Evolutionary conservation across 1,140 invertebrate species (phyloP).

Genomic region (Sminthurinus signatus): DNA sequence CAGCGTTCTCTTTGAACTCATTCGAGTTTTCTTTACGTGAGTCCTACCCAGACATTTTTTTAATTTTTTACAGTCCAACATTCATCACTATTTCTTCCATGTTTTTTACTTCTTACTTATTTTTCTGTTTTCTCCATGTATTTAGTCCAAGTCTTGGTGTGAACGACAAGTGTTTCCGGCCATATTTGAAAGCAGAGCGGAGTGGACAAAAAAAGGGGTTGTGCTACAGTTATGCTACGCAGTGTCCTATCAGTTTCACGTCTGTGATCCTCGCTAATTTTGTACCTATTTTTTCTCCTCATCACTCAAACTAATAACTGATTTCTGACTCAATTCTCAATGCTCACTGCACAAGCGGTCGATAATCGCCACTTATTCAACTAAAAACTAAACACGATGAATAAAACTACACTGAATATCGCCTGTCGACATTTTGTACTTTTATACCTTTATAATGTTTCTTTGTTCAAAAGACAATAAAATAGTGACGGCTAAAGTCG

Average conservation of each 20-base stretch:
- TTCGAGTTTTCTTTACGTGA: constrained; percentile 28
- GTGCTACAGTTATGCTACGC: not conserved
- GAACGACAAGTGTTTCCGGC: not conserved
- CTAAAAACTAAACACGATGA: too few relatives aligned
- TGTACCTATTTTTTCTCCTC: too few relatives aligned
- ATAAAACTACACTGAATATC: too few relatives aligned
- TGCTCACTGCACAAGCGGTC: too few relatives aligned
- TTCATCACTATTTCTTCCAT: not conserved
- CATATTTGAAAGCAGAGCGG: not conserved
- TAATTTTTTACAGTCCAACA: not conserved
- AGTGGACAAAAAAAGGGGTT: not conserved
- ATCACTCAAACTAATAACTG: too few relatives aligned
- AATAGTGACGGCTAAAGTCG: too few relatives aligned
- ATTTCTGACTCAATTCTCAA: too few relatives aligned
- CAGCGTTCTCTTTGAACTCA: constrained; percentile 26
- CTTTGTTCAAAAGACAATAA: too few relatives aligned
- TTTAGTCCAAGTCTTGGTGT: constrained; percentile 2
- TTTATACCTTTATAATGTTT: too few relatives aligned
- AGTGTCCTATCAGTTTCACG: constrained; percentile 3
- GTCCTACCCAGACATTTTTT: not conserved
- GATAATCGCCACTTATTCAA: too few relatives aligned
- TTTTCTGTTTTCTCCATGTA: not conserved
- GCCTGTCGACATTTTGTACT: too few relatives aligned
- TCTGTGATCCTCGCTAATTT: not conserved
- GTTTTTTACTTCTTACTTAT: not conserved